phyloP scores from a whole-genome alignment of 2,797 vertebrate species.

The Diglossa cyanea region DNA sequence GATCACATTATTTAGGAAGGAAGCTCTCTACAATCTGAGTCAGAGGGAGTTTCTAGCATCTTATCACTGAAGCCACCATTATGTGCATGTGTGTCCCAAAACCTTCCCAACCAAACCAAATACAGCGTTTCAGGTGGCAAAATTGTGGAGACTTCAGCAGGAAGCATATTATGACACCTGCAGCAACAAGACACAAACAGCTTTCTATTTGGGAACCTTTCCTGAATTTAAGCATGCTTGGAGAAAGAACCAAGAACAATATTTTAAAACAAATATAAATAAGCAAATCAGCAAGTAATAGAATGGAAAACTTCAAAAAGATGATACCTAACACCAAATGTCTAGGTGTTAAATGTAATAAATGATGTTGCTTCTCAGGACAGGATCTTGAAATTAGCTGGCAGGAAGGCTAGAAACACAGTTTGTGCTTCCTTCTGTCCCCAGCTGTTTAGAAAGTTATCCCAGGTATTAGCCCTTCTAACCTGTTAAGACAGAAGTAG shows the following conservation, averaged over 20 bases:
- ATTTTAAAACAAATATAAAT: neutral
- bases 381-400: neutral
- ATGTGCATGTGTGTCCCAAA: neutral
- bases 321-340: neutral
- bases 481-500: neutral
- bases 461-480: neutral
- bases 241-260: neutral
- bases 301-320: neutral
- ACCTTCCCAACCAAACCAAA: neutral
- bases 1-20: neutral
- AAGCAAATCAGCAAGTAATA: neutral
- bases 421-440: neutral
- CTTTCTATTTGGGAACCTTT: neutral
- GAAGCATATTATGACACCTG: rapidly evolving
- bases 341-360: neutral
- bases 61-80: neutral
- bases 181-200: neutral
- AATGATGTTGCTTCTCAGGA: neutral
- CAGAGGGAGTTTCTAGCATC: neutral
- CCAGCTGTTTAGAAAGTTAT: neutral
- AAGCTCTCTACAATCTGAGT: neutral
- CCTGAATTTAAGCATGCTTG: neutral
- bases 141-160: neutral
- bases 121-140: rapidly evolving
- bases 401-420: neutral